phyloP scores from a whole-genome alignment of 2,888 invertebrate species.

The Andrena minutula region DNA sequence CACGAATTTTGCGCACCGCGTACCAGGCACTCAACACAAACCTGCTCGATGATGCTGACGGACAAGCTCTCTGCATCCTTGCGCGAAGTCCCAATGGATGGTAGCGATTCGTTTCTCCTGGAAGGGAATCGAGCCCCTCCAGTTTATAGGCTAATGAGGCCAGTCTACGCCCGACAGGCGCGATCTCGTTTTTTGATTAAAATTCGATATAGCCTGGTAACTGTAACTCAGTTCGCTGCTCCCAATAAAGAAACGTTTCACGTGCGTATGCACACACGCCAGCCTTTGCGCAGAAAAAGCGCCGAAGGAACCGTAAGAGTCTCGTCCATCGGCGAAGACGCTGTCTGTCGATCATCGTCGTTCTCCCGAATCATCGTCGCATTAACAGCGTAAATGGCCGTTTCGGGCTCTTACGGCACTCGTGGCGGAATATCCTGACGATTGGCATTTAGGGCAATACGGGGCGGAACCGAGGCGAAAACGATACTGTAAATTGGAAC shows the following conservation, averaged over 20 bases:
- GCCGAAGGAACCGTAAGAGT: slow-evolving; percentile 56
- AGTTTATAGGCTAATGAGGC: slow-evolving; percentile 70
- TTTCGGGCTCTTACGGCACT: neutral
- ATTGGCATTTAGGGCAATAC: slow-evolving; percentile 53
- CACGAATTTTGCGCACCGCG: too few relatives aligned
- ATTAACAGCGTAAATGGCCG: slow-evolving; percentile 41
- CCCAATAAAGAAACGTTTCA: slow-evolving; percentile 29
- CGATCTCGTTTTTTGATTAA: slow-evolving; percentile 72
- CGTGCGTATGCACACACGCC: neutral
- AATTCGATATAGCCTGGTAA: slow-evolving; percentile 70
- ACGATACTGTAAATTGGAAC: slow-evolving; percentile 19
- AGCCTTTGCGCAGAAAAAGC: slow-evolving; percentile 41
- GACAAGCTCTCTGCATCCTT: too few relatives aligned
- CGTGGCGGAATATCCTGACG: slow-evolving; percentile 35
- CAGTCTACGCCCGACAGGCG: slow-evolving; percentile 64
- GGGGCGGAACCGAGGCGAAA: slow-evolving; percentile 30
- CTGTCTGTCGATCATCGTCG: slow-evolving; percentile 44
- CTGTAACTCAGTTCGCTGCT: slow-evolving; percentile 63
- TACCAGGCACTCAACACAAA: too few relatives aligned
- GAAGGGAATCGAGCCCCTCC: slow-evolving; percentile 19
- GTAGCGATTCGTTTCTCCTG: neutral
- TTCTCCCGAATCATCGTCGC: slow-evolving; percentile 36
- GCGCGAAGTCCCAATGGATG: too few relatives aligned
- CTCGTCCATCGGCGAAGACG: slow-evolving; percentile 26
- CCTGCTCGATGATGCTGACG: too few relatives aligned